Evolutionary conservation across 2,888 invertebrate genomes (phyloP).

Genomic region (Pyralis farinalis): DNA sequence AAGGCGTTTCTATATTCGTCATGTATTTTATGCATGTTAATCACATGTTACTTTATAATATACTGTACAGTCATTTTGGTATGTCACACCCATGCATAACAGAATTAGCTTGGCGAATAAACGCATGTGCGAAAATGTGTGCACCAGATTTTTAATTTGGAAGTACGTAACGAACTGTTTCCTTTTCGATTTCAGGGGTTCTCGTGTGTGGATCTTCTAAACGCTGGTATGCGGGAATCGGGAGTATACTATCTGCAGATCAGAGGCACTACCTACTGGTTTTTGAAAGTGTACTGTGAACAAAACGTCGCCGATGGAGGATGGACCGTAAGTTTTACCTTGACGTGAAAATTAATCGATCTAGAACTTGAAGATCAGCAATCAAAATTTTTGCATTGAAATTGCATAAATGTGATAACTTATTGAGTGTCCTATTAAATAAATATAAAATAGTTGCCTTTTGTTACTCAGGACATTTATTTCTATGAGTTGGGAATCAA

Average conservation of each 20-base stretch:
- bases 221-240: constrained; percentile 92
- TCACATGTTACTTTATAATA: neutral
- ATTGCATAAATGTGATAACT: too few relatives aligned
- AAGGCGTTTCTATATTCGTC: constrained; percentile 4
- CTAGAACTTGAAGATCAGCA: neutral
- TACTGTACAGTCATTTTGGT: neutral
- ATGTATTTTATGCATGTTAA: neutral
- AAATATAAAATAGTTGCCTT: too few relatives aligned
- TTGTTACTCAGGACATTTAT: too few relatives aligned
- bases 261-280: constrained; percentile 95
- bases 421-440: too few relatives aligned
- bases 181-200: constrained; percentile 84
- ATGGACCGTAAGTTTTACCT: constrained; percentile 88
- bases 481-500: too few relatives aligned
- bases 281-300: constrained; percentile 94
- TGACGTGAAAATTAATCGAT: too few relatives aligned
- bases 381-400: too few relatives aligned
- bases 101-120: neutral
- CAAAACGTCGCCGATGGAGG: constrained; percentile 94
- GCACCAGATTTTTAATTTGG: constrained; percentile 5
- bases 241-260: constrained; percentile 95
- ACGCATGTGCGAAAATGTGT: neutral
- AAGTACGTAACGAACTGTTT: constrained; percentile 15
- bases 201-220: constrained; percentile 92
- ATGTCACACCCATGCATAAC: neutral